These are phyloP conservation scores for Pituophis catenifer DNA, from an alignment of 2,113 vertebrate species.

Conservation along the genomic window DNA sequence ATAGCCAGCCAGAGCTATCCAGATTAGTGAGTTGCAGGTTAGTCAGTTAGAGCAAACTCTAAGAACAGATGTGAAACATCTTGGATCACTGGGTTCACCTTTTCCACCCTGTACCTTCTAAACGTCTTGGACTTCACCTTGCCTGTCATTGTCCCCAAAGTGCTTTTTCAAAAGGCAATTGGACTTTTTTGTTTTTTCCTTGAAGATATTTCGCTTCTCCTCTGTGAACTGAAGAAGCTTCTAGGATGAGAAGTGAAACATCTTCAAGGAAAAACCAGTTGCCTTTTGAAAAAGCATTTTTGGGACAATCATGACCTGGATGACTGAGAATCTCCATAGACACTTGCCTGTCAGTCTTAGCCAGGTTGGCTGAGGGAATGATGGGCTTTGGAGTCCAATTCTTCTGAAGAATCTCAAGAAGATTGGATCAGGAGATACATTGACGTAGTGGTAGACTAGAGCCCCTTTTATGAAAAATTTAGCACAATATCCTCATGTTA, in stretches of 20 bases:
- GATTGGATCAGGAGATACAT: neutral
- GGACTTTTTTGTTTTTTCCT: neutral
- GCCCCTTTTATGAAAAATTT: neutral
- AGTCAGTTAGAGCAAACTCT: neutral
- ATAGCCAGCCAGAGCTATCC: neutral
- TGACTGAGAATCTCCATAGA: neutral
- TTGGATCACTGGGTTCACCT: neutral
- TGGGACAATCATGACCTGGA: neutral
- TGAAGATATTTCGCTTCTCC: neutral
- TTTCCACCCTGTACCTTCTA: neutral
- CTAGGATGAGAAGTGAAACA: neutral
- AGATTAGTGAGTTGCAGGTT: too few species aligned
- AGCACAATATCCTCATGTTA: neutral
- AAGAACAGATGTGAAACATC: neutral
- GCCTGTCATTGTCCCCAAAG: neutral
- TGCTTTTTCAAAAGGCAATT: neutral
- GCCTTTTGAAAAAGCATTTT: neutral
- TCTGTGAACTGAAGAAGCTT: neutral
- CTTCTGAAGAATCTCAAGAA: neutral
- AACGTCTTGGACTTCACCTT: neutral
- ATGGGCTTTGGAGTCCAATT: neutral
- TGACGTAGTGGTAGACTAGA: neutral
- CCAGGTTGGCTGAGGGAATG: neutral
- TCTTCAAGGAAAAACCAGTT: neutral
- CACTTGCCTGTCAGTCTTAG: neutral